Evolutionary conservation across 2,113 vertebrate species (phyloP), one percentile per base, ranked within the genome.

Genomic region (Neopipo cinnamomea): DNA sequence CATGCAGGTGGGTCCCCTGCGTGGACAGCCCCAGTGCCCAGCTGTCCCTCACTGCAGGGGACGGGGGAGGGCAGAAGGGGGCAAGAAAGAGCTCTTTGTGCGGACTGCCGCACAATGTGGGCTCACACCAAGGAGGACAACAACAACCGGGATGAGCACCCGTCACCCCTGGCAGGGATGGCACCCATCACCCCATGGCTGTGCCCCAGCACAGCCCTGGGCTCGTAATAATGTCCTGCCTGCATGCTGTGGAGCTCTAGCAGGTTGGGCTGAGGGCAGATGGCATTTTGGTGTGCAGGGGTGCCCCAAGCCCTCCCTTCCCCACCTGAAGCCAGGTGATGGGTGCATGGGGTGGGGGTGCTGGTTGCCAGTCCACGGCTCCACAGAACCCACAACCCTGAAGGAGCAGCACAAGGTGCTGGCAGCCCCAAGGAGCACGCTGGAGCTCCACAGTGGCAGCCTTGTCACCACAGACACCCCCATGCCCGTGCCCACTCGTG

Each of bases 61-160:
- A 88, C 17, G 27, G 46, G 37, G 59, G 7, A 19, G 9, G 33
- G 8, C 31, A 65, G 73, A n/a, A 4, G 0, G 15, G 33, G 59
- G 18, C 79, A 88, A 96, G 75, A 96, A 97, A 92, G 59, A 58
- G 59, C 0, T 11, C 92, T 86, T 93, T 97, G 96, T 97, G 63
- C 53, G 41, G 70, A 55, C 68, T 63, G 70, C 44, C 13, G 59
- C 76, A 96, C 92, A 95, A 94, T 90, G 94, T 4, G 4, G 56
- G 78, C 88, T 96, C 88, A 94, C 85, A 93, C 49, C 17, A 4
- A 44, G 24, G 47, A 94, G 5, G 3, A 93, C 68, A 80, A 94
- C 85, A 93, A 91, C 89, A 96, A 73, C 13, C 4, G 35, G 20
- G 44, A 89, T 5, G 5, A 59, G 72, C 8, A 4, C 67, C 49